Percentiles rank a stretch among this genome's conserved stretches.
Conservation (phyloP, 2,888 invertebrate species). For the Scaptomyza polygonia region DNA sequence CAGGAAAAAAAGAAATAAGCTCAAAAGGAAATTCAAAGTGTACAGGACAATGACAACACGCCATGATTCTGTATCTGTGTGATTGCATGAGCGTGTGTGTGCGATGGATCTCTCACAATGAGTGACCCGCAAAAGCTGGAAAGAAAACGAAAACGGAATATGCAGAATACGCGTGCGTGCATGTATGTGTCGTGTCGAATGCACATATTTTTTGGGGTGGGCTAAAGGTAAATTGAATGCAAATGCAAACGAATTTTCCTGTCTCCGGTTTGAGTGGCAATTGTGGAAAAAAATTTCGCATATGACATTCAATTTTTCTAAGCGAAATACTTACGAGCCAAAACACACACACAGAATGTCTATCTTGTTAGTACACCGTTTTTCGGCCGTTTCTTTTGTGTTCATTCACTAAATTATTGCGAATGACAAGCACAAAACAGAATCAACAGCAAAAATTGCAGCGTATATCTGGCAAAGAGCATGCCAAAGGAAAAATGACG, state of each 20-base stretch:
- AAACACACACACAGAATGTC: slow-evolving; percentile 16
- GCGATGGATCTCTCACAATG: slow-evolving; percentile 50
- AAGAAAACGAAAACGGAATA: slow-evolving; percentile 42
- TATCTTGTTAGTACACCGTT: slow-evolving; percentile 63
- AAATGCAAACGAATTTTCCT: neutral
- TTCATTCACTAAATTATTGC: slow-evolving; percentile 78
- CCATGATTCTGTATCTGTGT: slow-evolving; percentile 11
- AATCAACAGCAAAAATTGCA: slow-evolving; percentile 67
- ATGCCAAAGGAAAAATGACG: slow-evolving; percentile 70
- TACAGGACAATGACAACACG: slow-evolving; percentile 54
- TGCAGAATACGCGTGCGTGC: slow-evolving; percentile 66
- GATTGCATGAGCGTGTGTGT: slow-evolving; percentile 3
- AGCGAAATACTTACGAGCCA: slow-evolving; percentile 13
- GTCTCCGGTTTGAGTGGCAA: slow-evolving; percentile 11
- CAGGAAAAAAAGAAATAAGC: slow-evolving; percentile 20
- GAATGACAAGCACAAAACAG: slow-evolving; percentile 72
- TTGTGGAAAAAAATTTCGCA: slow-evolving; percentile 14
- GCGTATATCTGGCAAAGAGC: slow-evolving; percentile 65
- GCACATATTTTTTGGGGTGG: slow-evolving; percentile 27
- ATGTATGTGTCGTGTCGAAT: slow-evolving; percentile 35
- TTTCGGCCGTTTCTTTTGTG: slow-evolving; percentile 67
- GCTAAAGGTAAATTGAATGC: neutral
- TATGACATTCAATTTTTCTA: slow-evolving; percentile 56
- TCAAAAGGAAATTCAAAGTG: slow-evolving; percentile 25
- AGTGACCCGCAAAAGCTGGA: slow-evolving; percentile 41